A percentile compares a stretch with the other conserved stretches of the same genome.
phyloP scores from a whole-genome alignment of 2,888 invertebrate genomes.

The Ophion ellenae region DNA sequence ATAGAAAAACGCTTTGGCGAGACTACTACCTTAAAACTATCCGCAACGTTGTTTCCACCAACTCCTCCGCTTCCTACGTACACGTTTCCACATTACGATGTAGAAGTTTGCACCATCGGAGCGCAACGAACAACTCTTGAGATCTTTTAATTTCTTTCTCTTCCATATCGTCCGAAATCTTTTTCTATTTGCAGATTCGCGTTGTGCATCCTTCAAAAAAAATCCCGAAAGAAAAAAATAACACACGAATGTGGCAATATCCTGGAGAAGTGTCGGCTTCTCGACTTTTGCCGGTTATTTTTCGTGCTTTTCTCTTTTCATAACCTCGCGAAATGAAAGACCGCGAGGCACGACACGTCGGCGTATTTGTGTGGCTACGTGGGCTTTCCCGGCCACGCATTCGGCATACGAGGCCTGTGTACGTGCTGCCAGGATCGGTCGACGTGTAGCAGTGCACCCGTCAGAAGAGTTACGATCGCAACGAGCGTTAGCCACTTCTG shows the following conservation, averaged over 20 bases:
- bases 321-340: constrained; percentile 23
- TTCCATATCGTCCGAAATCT: no score
- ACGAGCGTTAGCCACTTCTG: constrained; percentile 46
- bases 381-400: constrained; percentile 22
- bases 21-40: no score
- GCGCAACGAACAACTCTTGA: no score
- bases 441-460: constrained; percentile 19
- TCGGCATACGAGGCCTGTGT: background rate
- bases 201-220: background rate
- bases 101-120: no score
- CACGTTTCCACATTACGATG: no score
- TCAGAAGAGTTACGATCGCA: constrained; percentile 56
- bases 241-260: background rate
- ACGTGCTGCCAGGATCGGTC: constrained; percentile 22
- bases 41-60: no score
- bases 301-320: background rate
- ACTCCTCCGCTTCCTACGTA: no score
- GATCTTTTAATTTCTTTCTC: no score
- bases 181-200: no score
- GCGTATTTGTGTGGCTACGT: constrained; percentile 2
- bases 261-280: background rate
- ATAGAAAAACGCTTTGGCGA: no score
- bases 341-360: background rate
- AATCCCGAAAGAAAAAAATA: background rate
- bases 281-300: background rate